Percentiles rank a stretch among this genome's conserved stretches.
phyloP scores from a whole-genome alignment of 2,797 vertebrate species.

The Alauda arvensis region DNA sequence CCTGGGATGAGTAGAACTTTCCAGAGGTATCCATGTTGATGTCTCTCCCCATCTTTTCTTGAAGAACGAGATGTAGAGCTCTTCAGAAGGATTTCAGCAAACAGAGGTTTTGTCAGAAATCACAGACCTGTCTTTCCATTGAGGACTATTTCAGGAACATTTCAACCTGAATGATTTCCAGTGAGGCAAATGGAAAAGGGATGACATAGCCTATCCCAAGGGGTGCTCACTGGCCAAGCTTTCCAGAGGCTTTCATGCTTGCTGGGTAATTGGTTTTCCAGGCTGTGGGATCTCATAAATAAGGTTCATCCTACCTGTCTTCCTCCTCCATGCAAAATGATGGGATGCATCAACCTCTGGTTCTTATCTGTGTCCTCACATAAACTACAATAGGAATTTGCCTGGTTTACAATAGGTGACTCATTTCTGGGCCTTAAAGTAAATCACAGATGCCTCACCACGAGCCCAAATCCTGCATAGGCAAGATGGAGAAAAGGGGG shows the following conservation, averaged over 20 bases:
- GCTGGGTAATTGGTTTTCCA: neutral
- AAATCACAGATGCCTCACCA: neutral
- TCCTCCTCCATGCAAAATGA: neutral
- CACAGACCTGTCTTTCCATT: neutral
- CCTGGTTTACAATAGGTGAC: neutral
- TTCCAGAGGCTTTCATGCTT: neutral
- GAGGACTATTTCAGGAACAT: neutral
- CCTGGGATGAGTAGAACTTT: neutral
- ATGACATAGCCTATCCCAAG: neutral
- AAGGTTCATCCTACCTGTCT: neutral
- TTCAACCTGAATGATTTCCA: neutral
- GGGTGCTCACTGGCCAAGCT: neutral
- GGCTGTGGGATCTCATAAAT: neutral
- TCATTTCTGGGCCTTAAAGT: neutral
- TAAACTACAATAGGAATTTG: neutral
- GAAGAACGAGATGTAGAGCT: neutral
- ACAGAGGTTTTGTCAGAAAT: neutral
- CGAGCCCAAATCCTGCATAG: neutral
- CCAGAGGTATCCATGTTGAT: neutral
- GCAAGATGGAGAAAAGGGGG: neutral
- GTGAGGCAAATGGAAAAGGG: neutral
- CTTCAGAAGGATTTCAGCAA: neutral
- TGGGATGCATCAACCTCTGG: neutral
- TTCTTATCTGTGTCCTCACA: neutral
- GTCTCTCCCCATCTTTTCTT: neutral